Evolutionary conservation across 2,113 vertebrate species (phyloP), one percentile per base, ranked within the genome.

Genomic region (Calidris pygmaea): DNA sequence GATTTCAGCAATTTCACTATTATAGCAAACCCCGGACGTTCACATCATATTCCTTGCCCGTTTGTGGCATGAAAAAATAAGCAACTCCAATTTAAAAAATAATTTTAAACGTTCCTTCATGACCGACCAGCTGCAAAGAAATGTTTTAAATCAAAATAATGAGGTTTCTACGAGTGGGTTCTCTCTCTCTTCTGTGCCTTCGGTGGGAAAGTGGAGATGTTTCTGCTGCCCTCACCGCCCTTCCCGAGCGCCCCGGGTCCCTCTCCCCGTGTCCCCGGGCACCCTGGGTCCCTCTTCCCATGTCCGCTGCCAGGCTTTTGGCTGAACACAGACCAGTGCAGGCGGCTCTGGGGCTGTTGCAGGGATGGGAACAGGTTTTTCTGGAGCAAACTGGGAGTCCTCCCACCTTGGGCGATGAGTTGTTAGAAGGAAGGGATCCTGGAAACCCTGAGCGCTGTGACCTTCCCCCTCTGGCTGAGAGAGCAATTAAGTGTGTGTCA

Each of bases 121-220:
- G 93, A 79, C 90, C 39, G 10, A 75, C 89, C 62, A 67, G 89
- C 93, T 92, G 34, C 12, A 89, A 78, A 94, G 89, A 84, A 95
- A 58, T 91, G 87, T 91, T 97, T 97, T 89, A 96, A 97, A 97
- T 97, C 97, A 95, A 96, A 98, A 95, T 97, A 97, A 97, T 93
- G 93, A 97, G 92, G 76, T 95, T 97, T 90, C 85, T 97, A 83
- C 34, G 16, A 70, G 45, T 41, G 95, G 55, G 29, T 87, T 20
- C 20, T 47, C 47, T 93, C 73, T 76, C 79, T 84, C 92, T 63
- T 74, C 92, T 75, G 3, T 35, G 62, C 92, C 55, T 59, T 76
- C 20, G 50, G 91, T 72, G 95, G 94, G 97, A 75, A 93, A 87
- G 50, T 56, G 13, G 68, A 86, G 97, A 81, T 0, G 10, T 66